Evolutionary conservation across 2,888 invertebrate species (phyloP), one percentile per base, ranked within the genome.

Genomic region (Zonitis immaculata): DNA sequence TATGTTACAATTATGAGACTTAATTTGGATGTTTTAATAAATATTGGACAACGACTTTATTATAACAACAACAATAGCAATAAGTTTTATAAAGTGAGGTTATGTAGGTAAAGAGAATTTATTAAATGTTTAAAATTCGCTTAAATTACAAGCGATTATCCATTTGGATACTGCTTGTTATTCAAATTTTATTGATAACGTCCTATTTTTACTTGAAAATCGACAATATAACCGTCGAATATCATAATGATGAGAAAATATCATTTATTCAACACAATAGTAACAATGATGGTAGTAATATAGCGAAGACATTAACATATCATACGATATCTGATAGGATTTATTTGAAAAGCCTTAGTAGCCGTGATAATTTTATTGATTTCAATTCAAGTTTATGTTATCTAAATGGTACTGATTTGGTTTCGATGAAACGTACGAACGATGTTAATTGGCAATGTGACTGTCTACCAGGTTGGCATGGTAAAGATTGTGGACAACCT

Each of bases 401-500:
- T 57, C 70, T 66, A 46, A 70, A 69, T 54, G 77, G 77, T 1
- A 77, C 76, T 3, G 76, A 77, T 62, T 60, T 73, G 11, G 68
- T 69, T 47, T 66, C 69, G 6, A 77, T 76, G 76, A 66, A 67
- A 51, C 62, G 70, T 12, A 64, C 68, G 5, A 65, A 70, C 48
- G 69, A 72, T 53, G 54, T 66, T 4, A 71, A 73, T 52, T 74
- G 76, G 75, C 74, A 75, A 62, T 85, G 85, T 61, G 72, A 76
- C 12, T 85, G 85, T 65, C 72, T 77, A 48, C 76, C 74, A n/a
- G 82, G 82, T 26, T 85, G 83, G 83, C 85, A 85, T 67, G 84
- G 85, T 1, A 74, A 75, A 7, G 84, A 85, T 62, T 85, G 85
- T 65, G 82, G 84, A 1, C 82, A 84, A 63, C 84, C 85, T 3